Conservation (phyloP, 2,888 invertebrate species). For the Sinelater perroti region DNA sequence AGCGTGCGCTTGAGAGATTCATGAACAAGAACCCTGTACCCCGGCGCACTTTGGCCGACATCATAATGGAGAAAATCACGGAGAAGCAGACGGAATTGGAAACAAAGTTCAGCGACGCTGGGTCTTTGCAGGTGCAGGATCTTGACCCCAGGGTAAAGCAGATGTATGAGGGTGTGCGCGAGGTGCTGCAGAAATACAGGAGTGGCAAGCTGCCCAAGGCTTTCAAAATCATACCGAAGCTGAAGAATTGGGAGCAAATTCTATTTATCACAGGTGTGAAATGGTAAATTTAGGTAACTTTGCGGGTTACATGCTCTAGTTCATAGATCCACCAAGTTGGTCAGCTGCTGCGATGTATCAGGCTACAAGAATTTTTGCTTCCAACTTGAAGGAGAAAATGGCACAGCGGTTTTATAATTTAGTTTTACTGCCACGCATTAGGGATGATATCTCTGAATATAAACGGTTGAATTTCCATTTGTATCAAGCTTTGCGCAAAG, state of each 20-base stretch:
- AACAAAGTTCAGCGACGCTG: slow-evolving; percentile 83
- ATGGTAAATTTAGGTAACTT: background rate
- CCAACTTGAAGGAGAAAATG: slow-evolving; percentile 95
- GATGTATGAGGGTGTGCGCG: slow-evolving; percentile 91
- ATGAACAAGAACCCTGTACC: slow-evolving; percentile 70
- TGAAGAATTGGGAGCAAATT: slow-evolving; percentile 95
- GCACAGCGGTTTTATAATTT: slow-evolving; percentile 94
- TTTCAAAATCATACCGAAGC: slow-evolving; percentile 93
- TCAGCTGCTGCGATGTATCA: slow-evolving; percentile 97
- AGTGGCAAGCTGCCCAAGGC: slow-evolving; percentile 98
- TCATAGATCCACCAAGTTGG: slow-evolving; percentile 91
- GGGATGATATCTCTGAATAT: slow-evolving; percentile 95
- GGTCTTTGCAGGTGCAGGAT: slow-evolving; percentile 78
- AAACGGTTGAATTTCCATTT: slow-evolving; percentile 96
- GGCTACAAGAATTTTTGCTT: slow-evolving; percentile 95
- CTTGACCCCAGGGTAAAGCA: slow-evolving; percentile 83
- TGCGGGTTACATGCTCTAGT: background rate
- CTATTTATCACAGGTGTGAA: slow-evolving; percentile 73
- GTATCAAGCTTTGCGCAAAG: slow-evolving; percentile 91
- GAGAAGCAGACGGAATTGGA: slow-evolving; percentile 92
- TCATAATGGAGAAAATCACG: slow-evolving; percentile 91
- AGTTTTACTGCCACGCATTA: slow-evolving; percentile 88
- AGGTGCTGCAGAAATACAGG: slow-evolving; percentile 87
- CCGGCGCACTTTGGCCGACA: slow-evolving; percentile 81
- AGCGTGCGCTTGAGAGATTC: slow-evolving; percentile 85